phyloP scores from a whole-genome alignment of 1,140 invertebrate genomes.

The Phocides pigmalion region DNA sequence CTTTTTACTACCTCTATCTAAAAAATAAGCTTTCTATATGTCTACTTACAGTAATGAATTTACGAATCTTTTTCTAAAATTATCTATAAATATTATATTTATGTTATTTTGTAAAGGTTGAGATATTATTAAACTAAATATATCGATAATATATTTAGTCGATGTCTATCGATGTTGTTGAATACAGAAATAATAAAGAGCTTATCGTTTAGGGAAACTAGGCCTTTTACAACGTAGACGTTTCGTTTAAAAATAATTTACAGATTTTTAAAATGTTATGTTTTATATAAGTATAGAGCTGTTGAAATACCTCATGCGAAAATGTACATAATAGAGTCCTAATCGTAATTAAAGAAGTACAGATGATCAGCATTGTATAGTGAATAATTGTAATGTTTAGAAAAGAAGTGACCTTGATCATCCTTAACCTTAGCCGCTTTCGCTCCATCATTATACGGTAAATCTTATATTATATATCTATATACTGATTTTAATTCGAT shows the following conservation, averaged over 20 bases:
- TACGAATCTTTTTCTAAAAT: conserved; percentile 21
- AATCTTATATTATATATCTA: not conserved
- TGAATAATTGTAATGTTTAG: conserved; percentile 68
- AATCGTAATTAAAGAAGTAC: conserved; percentile 48
- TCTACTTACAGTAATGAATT: conserved; percentile 26
- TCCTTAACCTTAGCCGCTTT: conserved; percentile 74
- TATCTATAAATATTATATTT: conserved; percentile 26
- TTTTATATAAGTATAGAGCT: conserved; percentile 62
- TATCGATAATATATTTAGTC: not conserved
- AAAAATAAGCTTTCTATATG: conserved; percentile 38
- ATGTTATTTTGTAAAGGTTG: conserved; percentile 36
- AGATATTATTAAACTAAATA: conserved; percentile 24
- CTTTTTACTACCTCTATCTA: conserved; percentile 50
- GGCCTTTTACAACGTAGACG: conserved; percentile 54
- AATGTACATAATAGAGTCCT: conserved; percentile 52
- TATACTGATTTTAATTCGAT: not conserved
- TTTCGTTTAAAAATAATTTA: conserved; percentile 51
- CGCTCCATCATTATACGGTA: conserved; percentile 52
- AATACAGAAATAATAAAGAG: conserved; percentile 65
- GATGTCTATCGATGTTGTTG: conserved; percentile 27
- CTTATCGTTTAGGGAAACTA: conserved; percentile 78
- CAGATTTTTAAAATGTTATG: conserved; percentile 56
- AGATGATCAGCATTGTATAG: conserved; percentile 52
- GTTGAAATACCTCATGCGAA: conserved; percentile 69
- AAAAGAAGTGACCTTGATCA: conserved; percentile 80